Base-by-base conservation (phyloP, 2,888 invertebrate species). In the Phortica magna region DNA sequence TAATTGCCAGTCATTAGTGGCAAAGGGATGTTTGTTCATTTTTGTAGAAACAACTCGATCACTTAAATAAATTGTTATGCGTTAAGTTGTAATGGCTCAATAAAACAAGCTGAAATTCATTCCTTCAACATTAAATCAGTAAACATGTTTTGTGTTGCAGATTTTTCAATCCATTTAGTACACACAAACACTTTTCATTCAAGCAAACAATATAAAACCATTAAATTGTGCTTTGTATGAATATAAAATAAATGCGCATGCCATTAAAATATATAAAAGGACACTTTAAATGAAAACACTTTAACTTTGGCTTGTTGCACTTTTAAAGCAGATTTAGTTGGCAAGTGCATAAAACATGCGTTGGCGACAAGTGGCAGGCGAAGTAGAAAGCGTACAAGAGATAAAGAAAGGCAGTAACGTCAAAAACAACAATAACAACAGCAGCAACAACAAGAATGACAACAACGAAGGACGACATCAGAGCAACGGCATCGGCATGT, bases 401-500 rank as follows among this genome's bases (percentile, higher is more conserved):
- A 48, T 43, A 68, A 68, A 68, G 70, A 14, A n/a, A 53, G n/a
- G 31, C 55, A 57, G 48, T 7, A 53, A 53, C 43, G 53, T 22
- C 39, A 53, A 31, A 12, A 72, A 31, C 53, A 22, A 53, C 53
- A 71, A 41, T 57, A 39, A 65, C 73, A 73, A n/a, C 42, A 48
- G 53, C 9, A 65, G 41, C n/a, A n/a, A n/a, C n/a, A n/a, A n/a
- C n/a, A 43, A 64, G 42, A 61, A 73, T 17, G 5, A 61, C n/a
- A 7, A 19, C 19, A 17, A 31, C 22, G 22, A 22, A 48, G 19
- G 19, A 53, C 70, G 22, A 14, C 48, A 53, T 53, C 70, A 19
- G n/a, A 22, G 48, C 55, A 43, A 76, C 75, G n/a, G 76, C 76
- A 78, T 75, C 77, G 70, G 76, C 77, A 77, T 83, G 76, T 79